Conservation (phyloP, 2,113 vertebrate genomes). For the Nycticryphes semicollaris region DNA sequence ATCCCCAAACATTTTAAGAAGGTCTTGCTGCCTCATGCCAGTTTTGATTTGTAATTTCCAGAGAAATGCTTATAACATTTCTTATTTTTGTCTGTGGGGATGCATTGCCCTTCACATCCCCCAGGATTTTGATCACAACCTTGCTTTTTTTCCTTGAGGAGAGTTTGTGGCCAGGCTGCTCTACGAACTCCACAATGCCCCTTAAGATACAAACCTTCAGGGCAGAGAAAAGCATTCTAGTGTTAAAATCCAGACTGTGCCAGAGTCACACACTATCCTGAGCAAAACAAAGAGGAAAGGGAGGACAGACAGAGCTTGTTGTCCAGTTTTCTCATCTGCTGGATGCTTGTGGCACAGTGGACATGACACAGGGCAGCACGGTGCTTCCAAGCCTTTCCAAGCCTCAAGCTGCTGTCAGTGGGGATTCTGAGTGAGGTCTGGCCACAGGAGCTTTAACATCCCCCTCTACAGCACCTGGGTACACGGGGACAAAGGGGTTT, state of each 20-base stretch:
- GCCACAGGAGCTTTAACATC: not conserved
- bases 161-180: not conserved
- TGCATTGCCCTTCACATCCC: not conserved
- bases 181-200: not conserved
- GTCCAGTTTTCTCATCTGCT: not conserved
- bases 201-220: not conserved
- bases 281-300: not conserved
- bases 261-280: rapidly evolving
- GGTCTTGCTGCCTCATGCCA: not conserved
- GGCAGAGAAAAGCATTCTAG: not conserved
- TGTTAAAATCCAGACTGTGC: not conserved
- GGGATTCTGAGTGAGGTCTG: not conserved
- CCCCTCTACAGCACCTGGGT: not conserved
- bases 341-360: not conserved
- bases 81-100: rapidly evolving
- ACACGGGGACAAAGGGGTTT: not conserved
- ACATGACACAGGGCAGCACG: rapidly evolving
- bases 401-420: not conserved
- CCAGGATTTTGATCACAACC: not conserved
- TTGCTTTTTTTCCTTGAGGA: not conserved
- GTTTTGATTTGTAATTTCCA: not conserved
- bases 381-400: not conserved
- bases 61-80: not conserved
- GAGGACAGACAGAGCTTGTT: not conserved
- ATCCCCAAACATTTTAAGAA: not conserved